phyloP scores from a whole-genome alignment of 2,797 vertebrate species.

The Helicolenus hilgendorfi region DNA sequence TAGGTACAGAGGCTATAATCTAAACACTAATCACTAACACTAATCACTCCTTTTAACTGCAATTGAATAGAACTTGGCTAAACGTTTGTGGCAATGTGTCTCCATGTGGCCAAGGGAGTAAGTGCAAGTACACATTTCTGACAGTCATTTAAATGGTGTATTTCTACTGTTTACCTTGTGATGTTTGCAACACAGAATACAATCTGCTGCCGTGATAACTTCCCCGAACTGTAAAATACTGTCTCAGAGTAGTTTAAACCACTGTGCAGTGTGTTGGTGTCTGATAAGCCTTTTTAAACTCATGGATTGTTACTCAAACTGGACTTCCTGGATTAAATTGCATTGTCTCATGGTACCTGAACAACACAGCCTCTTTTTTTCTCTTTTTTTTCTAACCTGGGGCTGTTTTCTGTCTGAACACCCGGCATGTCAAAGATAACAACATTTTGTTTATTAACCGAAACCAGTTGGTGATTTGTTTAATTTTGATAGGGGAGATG shows the following conservation, averaged over 20 bases:
- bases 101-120: no score
- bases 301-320: background rate
- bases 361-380: background rate
- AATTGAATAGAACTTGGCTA: no score
- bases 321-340: background rate
- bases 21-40: no score
- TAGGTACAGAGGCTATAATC: background rate
- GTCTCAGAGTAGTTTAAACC: background rate
- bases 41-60: no score
- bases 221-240: background rate
- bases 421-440: background rate
- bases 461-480: no score
- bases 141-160: background rate
- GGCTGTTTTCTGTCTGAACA: background rate
- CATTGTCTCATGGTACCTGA: background rate
- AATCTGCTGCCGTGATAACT: background rate
- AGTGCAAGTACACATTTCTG: background rate
- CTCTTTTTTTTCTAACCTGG: no score
- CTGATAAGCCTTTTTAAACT: background rate
- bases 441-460: background rate
- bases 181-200: background rate
- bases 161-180: background rate
- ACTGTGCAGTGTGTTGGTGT: background rate
- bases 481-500: no score
- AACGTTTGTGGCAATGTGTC: rapidly evolving